Evolutionary conservation across 2,113 vertebrate species (phyloP).

Genomic region (Gobiocypris rarus): DNA sequence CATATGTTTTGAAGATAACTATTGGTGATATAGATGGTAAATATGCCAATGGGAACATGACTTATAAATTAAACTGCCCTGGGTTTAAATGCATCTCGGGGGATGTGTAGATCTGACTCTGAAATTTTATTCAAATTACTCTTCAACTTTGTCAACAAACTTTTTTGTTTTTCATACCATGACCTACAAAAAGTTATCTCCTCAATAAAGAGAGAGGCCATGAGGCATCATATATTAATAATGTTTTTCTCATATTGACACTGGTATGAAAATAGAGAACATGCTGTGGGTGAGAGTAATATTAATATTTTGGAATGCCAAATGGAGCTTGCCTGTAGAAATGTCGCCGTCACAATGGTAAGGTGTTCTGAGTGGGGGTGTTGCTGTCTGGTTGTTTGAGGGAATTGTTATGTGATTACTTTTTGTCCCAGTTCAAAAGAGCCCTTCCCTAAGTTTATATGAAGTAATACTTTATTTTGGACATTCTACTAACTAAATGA

Average conservation of each 20-base stretch:
- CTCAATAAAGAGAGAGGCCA: background rate
- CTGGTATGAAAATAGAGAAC: background rate
- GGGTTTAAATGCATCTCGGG: background rate
- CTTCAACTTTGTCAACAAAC: slow-evolving; percentile 15
- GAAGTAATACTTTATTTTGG: too few relatives aligned
- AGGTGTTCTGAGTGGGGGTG: background rate
- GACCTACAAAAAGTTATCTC: background rate
- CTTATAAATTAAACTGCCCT: background rate
- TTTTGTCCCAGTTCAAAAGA: too few relatives aligned
- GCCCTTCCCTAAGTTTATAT: too few relatives aligned
- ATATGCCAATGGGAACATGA: background rate
- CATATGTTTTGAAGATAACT: slow-evolving; percentile 48
- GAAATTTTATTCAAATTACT: background rate
- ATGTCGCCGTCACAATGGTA: background rate
- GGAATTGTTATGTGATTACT: too few relatives aligned
- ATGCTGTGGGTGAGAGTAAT: background rate
- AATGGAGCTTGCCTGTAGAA: background rate
- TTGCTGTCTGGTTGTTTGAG: background rate
- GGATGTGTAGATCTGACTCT: background rate
- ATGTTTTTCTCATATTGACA: slow-evolving; percentile 7
- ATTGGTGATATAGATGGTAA: background rate
- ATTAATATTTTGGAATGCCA: background rate
- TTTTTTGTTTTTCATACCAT: slow-evolving; percentile 15
- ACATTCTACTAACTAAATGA: too few relatives aligned
- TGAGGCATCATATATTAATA: slow-evolving; percentile 8